Evolutionary conservation across 2,797 vertebrate species (phyloP).

Genomic region (Nyctalus aviator): DNA sequence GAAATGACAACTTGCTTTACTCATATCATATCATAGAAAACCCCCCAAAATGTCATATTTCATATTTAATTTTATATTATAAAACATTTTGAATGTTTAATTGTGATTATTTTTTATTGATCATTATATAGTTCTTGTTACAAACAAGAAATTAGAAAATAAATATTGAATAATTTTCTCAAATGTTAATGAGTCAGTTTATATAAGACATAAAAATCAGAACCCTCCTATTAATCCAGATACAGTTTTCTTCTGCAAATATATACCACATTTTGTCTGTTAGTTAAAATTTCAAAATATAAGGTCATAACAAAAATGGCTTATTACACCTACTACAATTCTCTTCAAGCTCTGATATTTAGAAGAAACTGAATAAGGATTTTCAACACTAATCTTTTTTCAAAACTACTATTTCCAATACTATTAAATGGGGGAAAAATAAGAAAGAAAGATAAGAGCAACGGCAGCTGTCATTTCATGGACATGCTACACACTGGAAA

Average conservation of each 20-base stretch:
- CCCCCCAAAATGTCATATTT: conserved; percentile 57
- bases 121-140: background rate
- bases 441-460: background rate
- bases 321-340: background rate
- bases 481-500: background rate
- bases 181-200: background rate
- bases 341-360: background rate
- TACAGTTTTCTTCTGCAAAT: background rate
- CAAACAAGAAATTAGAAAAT: background rate
- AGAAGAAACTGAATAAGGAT: background rate
- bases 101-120: background rate
- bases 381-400: conserved; percentile 12
- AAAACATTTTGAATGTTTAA: conserved; percentile 16
- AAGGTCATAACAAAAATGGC: background rate
- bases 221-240: background rate
- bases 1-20: conserved; percentile 69
- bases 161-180: background rate
- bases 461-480: background rate
- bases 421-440: background rate
- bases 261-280: background rate
- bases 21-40: conserved; percentile 71
- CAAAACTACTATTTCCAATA: background rate
- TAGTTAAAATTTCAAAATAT: conserved; percentile 19
- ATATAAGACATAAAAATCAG: background rate
- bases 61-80: conserved; percentile 50